phyloP scores from a whole-genome alignment of 2,888 invertebrate genomes.

The Odontocerum albicorne region DNA sequence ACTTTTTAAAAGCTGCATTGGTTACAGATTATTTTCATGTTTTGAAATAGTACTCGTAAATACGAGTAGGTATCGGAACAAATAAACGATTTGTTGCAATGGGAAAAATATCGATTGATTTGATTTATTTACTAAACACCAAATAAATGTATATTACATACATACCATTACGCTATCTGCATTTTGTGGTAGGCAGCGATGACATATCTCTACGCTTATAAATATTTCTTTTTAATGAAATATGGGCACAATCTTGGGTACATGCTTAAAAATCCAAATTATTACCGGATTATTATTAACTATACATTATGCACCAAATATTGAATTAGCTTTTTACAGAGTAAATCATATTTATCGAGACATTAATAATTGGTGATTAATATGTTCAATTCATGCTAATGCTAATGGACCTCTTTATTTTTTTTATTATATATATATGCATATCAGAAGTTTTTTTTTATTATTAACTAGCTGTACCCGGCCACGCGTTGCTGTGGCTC shows the following conservation, averaged over 20 bases:
- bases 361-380: constrained; percentile 68
- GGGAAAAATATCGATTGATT: too few species aligned
- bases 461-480: too few species aligned
- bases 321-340: constrained; percentile 65
- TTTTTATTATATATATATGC: constrained; percentile 69
- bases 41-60: too few species aligned
- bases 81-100: too few species aligned
- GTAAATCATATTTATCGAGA: constrained; percentile 70
- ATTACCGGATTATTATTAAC: constrained; percentile 68
- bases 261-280: constrained; percentile 68
- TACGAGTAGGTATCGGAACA: too few species aligned
- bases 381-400: constrained; percentile 68
- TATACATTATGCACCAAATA: constrained; percentile 68
- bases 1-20: too few species aligned
- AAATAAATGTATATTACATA: too few species aligned
- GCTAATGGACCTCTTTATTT: constrained; percentile 73
- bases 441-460: constrained; percentile 72
- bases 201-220: constrained; percentile 61
- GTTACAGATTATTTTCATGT: too few species aligned
- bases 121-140: too few species aligned
- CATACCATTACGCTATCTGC: too few species aligned
- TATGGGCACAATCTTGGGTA: constrained; percentile 66
- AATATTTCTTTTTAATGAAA: constrained; percentile 70
- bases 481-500: too few species aligned
- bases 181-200: too few species aligned